Conservation (phyloP, 2,797 vertebrate species). For the Allobates femoralis region DNA sequence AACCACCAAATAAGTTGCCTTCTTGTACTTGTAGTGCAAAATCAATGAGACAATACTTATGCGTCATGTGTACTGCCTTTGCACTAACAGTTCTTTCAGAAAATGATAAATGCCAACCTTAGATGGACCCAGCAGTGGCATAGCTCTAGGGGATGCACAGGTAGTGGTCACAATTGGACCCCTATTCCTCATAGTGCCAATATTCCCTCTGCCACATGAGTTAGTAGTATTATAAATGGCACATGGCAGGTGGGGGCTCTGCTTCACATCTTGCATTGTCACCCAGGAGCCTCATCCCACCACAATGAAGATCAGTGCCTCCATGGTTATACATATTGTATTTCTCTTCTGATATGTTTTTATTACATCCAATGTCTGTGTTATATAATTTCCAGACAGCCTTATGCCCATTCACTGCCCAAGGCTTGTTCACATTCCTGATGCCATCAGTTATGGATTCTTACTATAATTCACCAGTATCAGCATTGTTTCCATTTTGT, state of each 20-base stretch:
- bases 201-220: background rate
- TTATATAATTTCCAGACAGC: constrained; percentile 5
- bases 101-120: constrained; percentile 9
- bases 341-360: constrained; percentile 26
- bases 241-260: background rate
- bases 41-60: constrained; percentile 19
- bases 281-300: background rate
- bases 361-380: constrained; percentile 26
- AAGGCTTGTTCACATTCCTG: constrained; percentile 33
- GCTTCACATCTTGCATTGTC: background rate
- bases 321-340: constrained; percentile 12
- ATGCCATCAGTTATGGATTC: background rate
- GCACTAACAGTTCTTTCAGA: constrained; percentile 18
- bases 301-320: constrained; percentile 18
- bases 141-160: background rate
- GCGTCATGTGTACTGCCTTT: constrained; percentile 19
- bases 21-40: constrained; percentile 33
- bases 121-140: background rate
- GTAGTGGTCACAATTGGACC: background rate
- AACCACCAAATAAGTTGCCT: constrained; percentile 59
- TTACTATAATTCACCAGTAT: background rate
- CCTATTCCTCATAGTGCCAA: background rate
- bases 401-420: constrained; percentile 41
- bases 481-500: background rate
- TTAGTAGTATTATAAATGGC: background rate